phyloP scores from a whole-genome alignment of 2,797 vertebrate genomes.

The Trachurus trachurus region DNA sequence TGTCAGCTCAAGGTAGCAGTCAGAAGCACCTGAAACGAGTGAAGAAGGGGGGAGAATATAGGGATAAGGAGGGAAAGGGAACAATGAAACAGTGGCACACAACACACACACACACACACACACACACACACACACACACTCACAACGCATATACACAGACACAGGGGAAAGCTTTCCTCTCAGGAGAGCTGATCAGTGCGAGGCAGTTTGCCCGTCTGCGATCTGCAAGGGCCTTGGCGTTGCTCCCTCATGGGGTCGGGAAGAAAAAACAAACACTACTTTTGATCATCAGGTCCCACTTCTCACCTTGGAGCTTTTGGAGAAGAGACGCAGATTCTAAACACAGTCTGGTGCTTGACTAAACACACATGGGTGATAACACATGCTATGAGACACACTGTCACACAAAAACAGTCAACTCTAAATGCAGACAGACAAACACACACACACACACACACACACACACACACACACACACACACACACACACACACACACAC shows the following conservation, averaged over 20 bases:
- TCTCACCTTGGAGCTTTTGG: constrained; percentile 81
- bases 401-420: constrained; percentile 57
- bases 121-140: constrained; percentile 55
- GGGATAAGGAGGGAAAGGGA: constrained; percentile 52
- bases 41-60: constrained; percentile 49
- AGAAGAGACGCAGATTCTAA: constrained; percentile 80
- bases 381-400: constrained; percentile 62
- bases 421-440: constrained; percentile 58
- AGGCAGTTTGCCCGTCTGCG: constrained; percentile 87
- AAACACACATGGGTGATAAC: constrained; percentile 71
- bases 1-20: constrained; percentile 88
- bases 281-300: constrained; percentile 89
- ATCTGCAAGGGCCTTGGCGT: constrained; percentile 91
- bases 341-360: constrained; percentile 69
- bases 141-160: constrained; percentile 47
- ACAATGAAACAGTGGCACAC: constrained; percentile 73
- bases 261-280: constrained; percentile 87
- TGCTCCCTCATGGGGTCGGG: constrained; percentile 87
- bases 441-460: constrained; percentile 51
- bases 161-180: constrained; percentile 81
- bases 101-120: constrained; percentile 51
- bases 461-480: constrained; percentile 55
- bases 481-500: constrained; percentile 52
- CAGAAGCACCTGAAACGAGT: constrained; percentile 89
- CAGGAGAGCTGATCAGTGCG: constrained; percentile 91